Conservation (phyloP, 2,797 vertebrate species). For the Sebastolobus altivelis region DNA sequence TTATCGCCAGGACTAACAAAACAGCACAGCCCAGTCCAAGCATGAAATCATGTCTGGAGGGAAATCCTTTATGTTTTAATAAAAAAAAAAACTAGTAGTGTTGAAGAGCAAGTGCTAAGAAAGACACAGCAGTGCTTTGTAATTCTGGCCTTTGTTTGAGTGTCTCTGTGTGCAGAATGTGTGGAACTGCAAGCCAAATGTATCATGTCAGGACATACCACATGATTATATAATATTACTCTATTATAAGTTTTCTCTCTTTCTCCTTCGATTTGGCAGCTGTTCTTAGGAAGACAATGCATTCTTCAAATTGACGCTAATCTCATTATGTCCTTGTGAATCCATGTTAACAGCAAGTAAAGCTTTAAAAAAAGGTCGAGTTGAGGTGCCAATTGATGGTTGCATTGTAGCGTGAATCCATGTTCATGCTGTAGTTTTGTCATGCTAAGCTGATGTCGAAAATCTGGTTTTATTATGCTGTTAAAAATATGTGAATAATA, state of each 20-base stretch:
- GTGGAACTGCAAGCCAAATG: constrained; percentile 9
- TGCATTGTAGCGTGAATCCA: background rate
- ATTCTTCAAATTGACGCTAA: constrained; percentile 9
- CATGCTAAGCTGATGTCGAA: background rate
- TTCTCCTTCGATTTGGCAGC: constrained; percentile 2
- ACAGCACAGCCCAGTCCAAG: constrained; percentile 41
- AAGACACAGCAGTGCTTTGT: constrained; percentile 12
- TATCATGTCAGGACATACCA: constrained; percentile 19
- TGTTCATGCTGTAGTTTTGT: background rate
- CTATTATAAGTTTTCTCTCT: background rate
- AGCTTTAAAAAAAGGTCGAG: background rate
- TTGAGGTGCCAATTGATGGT: background rate
- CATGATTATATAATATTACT: background rate
- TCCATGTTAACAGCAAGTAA: background rate
- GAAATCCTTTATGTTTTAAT: constrained; percentile 32
- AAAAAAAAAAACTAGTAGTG: constrained; percentile 1
- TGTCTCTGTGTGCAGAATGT: constrained; percentile 11
- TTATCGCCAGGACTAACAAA: constrained; percentile 49
- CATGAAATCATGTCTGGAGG: constrained; percentile 58
- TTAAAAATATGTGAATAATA: background rate
- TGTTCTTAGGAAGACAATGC: background rate
- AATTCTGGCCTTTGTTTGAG: constrained; percentile 20
- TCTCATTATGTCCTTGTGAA: constrained; percentile 12
- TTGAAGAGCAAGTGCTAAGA: constrained; percentile 1
- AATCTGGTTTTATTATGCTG: background rate